Percentiles rank a stretch among this genome's conserved stretches.
phyloP scores from a whole-genome alignment of 2,888 invertebrate species.

The Pyrocoelia pectoralis region DNA sequence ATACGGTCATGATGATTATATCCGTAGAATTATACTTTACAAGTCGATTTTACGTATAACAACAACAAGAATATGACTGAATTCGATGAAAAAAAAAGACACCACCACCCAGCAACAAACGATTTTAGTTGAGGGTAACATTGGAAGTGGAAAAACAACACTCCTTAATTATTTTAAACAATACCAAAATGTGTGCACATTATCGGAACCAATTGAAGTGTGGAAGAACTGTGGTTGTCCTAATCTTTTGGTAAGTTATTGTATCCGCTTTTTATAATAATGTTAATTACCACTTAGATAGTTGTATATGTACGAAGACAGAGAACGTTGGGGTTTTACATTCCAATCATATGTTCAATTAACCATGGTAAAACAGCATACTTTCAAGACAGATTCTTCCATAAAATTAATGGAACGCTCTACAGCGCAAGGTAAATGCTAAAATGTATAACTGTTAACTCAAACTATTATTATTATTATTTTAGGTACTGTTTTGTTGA shows the following conservation, averaged over 20 bases:
- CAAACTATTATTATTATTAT: too few species aligned
- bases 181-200: constrained; percentile 70
- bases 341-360: constrained; percentile 87
- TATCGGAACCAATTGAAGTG: constrained; percentile 79
- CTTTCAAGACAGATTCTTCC: constrained; percentile 58
- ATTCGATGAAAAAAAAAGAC: too few species aligned
- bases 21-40: too few species aligned
- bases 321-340: constrained; percentile 72
- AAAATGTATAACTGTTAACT: not conserved
- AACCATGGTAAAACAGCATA: constrained; percentile 79
- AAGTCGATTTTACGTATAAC: too few species aligned
- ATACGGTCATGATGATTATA: too few species aligned
- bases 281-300: not conserved
- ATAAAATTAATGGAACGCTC: constrained; percentile 73
- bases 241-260: constrained; percentile 69
- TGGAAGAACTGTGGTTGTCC: constrained; percentile 83
- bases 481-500: constrained; percentile 81
- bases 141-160: constrained; percentile 90
- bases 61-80: too few species aligned
- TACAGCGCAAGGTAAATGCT: constrained; percentile 46
- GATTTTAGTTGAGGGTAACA: constrained; percentile 88
- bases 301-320: not conserved
- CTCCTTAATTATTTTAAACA: constrained; percentile 82
- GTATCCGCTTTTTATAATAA: not conserved
- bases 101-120: too few species aligned